Conservation (phyloP, 1,140 invertebrate species). For the Cephus cinctus region DNA sequence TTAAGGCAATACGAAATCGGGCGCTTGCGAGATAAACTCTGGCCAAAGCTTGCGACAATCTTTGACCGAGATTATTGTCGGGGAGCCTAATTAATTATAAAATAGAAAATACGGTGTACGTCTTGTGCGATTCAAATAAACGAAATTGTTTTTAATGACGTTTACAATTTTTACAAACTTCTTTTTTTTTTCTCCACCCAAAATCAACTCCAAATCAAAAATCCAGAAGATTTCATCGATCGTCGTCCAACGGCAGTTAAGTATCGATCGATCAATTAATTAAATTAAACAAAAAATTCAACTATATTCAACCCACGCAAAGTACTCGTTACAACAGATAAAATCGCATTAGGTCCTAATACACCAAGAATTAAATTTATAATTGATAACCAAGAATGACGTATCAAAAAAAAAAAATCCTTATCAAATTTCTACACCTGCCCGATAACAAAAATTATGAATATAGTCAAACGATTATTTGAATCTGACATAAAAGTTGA, state of each 20-base stretch:
- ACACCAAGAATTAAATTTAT: too few species aligned
- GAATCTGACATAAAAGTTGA: too few species aligned
- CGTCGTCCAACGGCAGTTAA: neutral
- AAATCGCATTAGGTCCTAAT: too few species aligned
- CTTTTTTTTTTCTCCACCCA: neutral
- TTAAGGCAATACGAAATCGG: conserved; percentile 51
- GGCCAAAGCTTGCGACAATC: conserved; percentile 35
- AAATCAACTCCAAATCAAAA: neutral
- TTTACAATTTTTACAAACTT: neutral
- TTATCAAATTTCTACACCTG: too few species aligned
- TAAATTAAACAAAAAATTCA: neutral
- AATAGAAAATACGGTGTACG: conserved; percentile 56
- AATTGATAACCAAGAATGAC: too few species aligned
- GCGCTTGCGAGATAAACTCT: conserved; percentile 34
- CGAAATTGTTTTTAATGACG: conserved; percentile 54
- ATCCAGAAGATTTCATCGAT: neutral
- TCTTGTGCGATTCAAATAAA: conserved; percentile 59
- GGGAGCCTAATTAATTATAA: conserved; percentile 49
- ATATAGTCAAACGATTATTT: too few species aligned
- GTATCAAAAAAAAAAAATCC: too few species aligned
- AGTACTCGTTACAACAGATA: conserved; percentile 1
- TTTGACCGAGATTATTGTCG: conserved; percentile 40
- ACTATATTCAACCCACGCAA: conserved; percentile 5
- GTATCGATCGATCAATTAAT: too few species aligned
- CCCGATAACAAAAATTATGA: too few species aligned